phyloP scores from a whole-genome alignment of 2,113 vertebrate species.

The Odocoileus hemionus region DNA sequence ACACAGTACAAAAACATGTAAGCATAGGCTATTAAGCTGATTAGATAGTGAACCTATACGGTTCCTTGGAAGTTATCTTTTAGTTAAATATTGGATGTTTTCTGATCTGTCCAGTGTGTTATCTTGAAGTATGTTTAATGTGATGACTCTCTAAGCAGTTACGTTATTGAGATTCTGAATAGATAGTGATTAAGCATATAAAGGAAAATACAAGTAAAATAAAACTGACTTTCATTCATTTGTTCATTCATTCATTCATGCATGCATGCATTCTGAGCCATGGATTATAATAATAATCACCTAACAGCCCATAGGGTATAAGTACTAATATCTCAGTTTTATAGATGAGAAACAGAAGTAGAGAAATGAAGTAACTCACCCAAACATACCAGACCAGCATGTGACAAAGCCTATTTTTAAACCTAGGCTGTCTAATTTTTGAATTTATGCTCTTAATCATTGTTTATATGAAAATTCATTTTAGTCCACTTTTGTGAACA shows the following conservation, averaged over 20 bases:
- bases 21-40: background rate
- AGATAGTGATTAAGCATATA: constrained; percentile 8
- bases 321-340: background rate
- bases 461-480: constrained; percentile 38
- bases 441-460: background rate
- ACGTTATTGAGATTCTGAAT: constrained; percentile 21
- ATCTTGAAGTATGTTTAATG: background rate
- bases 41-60: background rate
- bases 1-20: background rate
- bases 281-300: background rate
- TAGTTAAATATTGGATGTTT: background rate
- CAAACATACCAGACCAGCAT: background rate
- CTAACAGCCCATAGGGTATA: background rate
- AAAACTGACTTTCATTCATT: background rate
- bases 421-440: background rate
- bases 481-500: background rate
- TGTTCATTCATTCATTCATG: background rate
- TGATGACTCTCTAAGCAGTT: background rate
- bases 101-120: background rate
- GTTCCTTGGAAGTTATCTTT: background rate
- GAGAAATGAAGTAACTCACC: background rate
- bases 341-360: background rate
- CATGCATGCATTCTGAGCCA: background rate
- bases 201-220: background rate
- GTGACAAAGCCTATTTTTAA: constrained; percentile 6